phyloP scores from a whole-genome alignment of 2,888 invertebrate species.

The Meteorus cinctellus region DNA sequence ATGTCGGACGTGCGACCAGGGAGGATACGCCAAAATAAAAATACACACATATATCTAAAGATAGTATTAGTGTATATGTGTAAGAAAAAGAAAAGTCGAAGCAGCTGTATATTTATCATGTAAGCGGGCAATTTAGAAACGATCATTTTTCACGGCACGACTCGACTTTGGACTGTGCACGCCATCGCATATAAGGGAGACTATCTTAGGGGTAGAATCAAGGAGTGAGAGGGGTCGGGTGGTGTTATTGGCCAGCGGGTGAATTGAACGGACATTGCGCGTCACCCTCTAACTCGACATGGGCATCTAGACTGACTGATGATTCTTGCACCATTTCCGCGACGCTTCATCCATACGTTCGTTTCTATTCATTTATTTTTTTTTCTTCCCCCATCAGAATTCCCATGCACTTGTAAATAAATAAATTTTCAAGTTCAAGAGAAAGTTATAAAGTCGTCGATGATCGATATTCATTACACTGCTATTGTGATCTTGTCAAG shows the following conservation, averaged over 20 bases:
- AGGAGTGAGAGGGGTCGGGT: conserved; percentile 47
- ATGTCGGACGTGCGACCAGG: neutral
- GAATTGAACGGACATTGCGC: conserved; percentile 70
- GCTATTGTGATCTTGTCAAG: too few relatives aligned
- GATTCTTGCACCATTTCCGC: conserved; percentile 56
- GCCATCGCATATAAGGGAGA: conserved; percentile 51
- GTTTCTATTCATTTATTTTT: conserved; percentile 45
- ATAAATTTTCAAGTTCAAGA: too few relatives aligned
- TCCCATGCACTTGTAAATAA: too few relatives aligned
- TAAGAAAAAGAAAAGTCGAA: conserved; percentile 29
- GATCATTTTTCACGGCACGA: conserved; percentile 72
- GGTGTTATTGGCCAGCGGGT: conserved; percentile 71
- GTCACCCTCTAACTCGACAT: conserved; percentile 51
- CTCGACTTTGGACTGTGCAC: conserved; percentile 64
- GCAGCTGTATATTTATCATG: conserved; percentile 72
- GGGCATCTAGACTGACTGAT: conserved; percentile 65
- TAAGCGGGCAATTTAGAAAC: conserved; percentile 72
- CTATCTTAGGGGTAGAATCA: conserved; percentile 12
- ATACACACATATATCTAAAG: neutral
- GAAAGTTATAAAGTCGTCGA: too few relatives aligned
- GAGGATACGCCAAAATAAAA: neutral
- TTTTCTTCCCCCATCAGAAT: conserved; percentile 60
- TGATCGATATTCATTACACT: too few relatives aligned
- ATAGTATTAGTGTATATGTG: neutral
- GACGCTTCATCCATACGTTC: conserved; percentile 54